phyloP scores from a whole-genome alignment of 2,888 invertebrate species.

The Leptinotarsa juncta region DNA sequence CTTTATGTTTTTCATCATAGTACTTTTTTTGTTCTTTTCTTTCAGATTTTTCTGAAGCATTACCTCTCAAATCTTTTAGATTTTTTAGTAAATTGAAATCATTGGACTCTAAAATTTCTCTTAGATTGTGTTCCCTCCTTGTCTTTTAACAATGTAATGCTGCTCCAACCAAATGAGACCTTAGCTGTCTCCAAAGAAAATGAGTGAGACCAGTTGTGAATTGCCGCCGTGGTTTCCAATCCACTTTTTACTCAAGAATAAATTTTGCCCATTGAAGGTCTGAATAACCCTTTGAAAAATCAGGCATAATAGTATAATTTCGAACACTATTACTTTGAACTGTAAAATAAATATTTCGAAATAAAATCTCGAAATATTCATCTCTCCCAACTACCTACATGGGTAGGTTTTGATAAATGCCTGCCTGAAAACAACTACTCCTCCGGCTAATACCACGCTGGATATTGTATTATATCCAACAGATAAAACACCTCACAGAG shows the following conservation, averaged over 20 bases:
- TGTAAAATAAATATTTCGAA: too few relatives aligned
- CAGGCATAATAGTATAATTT: neutral
- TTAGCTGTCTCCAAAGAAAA: neutral
- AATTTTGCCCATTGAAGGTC: neutral
- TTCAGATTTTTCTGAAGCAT: constrained; percentile 17
- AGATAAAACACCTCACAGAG: too few relatives aligned
- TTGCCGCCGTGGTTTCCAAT: neutral
- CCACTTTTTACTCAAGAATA: neutral
- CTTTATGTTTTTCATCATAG: constrained; percentile 50
- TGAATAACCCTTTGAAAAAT: neutral
- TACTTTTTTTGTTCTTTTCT: constrained; percentile 24
- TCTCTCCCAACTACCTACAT: too few relatives aligned
- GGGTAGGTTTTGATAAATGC: too few relatives aligned
- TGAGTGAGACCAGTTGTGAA: neutral
- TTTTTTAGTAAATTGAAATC: neutral
- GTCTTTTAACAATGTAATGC: neutral
- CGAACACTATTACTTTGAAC: neutral
- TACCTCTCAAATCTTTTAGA: constrained; percentile 14
- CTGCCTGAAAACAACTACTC: too few relatives aligned
- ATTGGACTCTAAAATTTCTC: constrained; percentile 6
- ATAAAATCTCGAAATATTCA: too few relatives aligned
- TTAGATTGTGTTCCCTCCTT: constrained; percentile 17
- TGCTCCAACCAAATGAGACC: neutral
- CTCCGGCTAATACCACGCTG: too few relatives aligned
- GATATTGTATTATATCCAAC: too few relatives aligned